phyloP scores from a whole-genome alignment of 2,113 vertebrate genomes.

The Manacus vitellinus region DNA sequence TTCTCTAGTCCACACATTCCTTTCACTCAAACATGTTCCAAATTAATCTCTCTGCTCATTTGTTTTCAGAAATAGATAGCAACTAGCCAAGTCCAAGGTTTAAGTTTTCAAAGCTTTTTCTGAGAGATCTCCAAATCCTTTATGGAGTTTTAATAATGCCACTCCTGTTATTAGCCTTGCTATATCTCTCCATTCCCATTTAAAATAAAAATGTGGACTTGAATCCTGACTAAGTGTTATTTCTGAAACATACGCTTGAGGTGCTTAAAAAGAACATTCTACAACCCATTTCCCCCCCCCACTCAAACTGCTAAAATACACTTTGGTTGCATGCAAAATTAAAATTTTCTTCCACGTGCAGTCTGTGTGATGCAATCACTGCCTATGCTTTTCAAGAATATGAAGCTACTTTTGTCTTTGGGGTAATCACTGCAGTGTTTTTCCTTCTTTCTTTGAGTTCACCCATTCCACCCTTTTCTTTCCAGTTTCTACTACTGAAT shows the following conservation, averaged over 20 bases:
- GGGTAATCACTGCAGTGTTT: background rate
- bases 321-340: background rate
- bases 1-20: background rate
- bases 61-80: background rate
- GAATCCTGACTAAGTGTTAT: background rate
- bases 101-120: background rate
- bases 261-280: background rate
- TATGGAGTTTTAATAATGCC: background rate
- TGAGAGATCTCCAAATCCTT: background rate
- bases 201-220: background rate
- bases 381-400: background rate
- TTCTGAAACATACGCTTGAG: background rate
- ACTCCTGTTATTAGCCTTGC: background rate
- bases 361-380: background rate
- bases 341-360: background rate
- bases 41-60: background rate
- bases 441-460: background rate
- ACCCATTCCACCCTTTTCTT: background rate
- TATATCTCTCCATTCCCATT: background rate
- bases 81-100: background rate
- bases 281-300: background rate
- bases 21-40: fast-evolving
- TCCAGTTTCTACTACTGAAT: background rate
- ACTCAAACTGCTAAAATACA: background rate
- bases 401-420: background rate